Evolutionary conservation across 2,797 vertebrate species (phyloP).

Genomic region (Scyliorhinus canicula): DNA sequence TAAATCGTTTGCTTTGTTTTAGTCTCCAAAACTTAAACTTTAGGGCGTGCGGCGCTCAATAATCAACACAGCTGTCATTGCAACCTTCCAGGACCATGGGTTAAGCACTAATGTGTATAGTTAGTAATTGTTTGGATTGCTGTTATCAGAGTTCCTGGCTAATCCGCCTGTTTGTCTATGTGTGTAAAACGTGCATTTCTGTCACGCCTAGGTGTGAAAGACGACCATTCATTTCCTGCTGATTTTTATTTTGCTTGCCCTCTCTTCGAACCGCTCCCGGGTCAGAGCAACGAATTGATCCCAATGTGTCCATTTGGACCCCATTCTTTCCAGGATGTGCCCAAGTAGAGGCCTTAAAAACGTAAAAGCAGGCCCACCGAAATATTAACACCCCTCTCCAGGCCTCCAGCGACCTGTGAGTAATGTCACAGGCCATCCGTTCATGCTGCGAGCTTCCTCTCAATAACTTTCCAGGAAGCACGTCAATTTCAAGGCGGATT

Average conservation of each 20-base stretch:
- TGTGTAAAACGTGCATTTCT: background rate
- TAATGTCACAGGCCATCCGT: background rate
- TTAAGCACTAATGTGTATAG: background rate
- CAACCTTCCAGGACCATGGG: background rate
- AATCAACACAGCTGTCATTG: background rate
- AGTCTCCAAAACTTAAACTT: background rate
- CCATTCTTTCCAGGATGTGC: background rate
- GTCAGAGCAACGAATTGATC: background rate
- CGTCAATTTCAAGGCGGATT: background rate
- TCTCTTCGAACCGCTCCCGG: background rate
- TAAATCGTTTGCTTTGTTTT: background rate
- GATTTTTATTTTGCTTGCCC: background rate
- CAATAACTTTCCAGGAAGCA: background rate
- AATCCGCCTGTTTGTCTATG: background rate
- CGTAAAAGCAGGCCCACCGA: background rate
- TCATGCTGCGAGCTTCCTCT: too few species aligned
- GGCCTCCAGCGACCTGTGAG: background rate
- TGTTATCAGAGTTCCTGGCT: background rate
- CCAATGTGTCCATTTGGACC: background rate
- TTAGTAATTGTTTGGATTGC: background rate
- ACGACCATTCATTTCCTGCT: background rate
- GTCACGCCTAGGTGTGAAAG: background rate
- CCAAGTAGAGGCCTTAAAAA: background rate
- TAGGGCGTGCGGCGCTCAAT: background rate
- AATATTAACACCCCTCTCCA: background rate